Percentiles rank a stretch among this genome's conserved stretches.
Conservation (phyloP, 1,140 invertebrate species). For the Chironomus tepperi region DNA sequence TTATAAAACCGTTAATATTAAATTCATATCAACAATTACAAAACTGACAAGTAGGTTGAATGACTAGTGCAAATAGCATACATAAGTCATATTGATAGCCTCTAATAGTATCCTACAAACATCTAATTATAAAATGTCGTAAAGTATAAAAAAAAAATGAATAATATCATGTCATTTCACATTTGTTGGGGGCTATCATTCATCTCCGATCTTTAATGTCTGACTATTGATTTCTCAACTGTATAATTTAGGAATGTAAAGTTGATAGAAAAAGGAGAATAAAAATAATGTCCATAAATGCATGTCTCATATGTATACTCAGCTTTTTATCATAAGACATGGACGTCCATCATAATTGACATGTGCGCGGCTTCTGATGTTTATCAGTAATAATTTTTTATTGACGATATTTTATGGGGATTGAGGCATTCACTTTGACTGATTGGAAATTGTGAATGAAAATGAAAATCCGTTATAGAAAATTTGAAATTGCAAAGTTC, state of each 20-base stretch:
- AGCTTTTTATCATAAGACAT: conserved; percentile 6
- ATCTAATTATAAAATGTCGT: too few relatives aligned
- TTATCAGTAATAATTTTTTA: not conserved
- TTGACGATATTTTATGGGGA: not conserved
- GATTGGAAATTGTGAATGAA: too few relatives aligned
- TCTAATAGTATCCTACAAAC: too few relatives aligned
- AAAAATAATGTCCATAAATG: not conserved
- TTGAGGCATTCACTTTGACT: too few relatives aligned
- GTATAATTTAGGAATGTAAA: not conserved
- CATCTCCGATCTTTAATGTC: not conserved
- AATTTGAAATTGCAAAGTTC: too few relatives aligned
- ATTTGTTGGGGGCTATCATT: not conserved
- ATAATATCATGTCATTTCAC: not conserved
- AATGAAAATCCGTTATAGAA: too few relatives aligned
- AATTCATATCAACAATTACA: too few relatives aligned
- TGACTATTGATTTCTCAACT: not conserved
- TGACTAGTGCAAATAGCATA: too few relatives aligned
- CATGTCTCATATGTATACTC: not conserved
- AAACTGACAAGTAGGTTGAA: too few relatives aligned
- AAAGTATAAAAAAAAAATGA: too few relatives aligned
- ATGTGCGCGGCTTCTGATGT: not conserved
- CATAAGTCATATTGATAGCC: too few relatives aligned
- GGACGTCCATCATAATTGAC: conserved; percentile 6
- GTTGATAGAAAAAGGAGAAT: not conserved
- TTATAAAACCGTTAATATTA: too few relatives aligned